Conservation (phyloP, 2,888 invertebrate genomes). For the Lithosia quadra region DNA sequence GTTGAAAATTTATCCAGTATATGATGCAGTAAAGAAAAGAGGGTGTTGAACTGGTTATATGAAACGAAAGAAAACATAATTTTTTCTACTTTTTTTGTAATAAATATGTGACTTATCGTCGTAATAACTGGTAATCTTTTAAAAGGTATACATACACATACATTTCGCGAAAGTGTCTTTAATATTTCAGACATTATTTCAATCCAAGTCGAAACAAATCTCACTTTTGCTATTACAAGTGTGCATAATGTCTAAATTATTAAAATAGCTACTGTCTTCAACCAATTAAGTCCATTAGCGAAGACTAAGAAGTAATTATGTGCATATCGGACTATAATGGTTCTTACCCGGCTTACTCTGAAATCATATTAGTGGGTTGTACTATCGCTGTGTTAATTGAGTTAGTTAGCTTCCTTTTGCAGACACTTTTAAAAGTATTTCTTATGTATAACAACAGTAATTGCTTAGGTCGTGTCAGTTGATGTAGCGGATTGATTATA, state of each 20-base stretch:
- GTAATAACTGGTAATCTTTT: too few species aligned
- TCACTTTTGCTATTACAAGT: slow-evolving; percentile 4
- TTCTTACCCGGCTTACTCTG: slow-evolving; percentile 1
- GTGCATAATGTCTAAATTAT: slow-evolving; percentile 5
- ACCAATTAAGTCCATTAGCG: slow-evolving; percentile 12
- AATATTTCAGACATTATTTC: neutral
- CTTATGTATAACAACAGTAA: neutral
- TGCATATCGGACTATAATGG: slow-evolving; percentile 14
- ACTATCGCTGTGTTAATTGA: neutral
- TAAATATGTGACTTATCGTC: too few species aligned
- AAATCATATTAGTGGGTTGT: slow-evolving; percentile 9
- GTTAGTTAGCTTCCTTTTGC: neutral
- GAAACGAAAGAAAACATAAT: too few species aligned
- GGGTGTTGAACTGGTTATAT: too few species aligned
- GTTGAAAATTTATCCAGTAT: too few species aligned
- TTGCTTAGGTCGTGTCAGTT: too few species aligned
- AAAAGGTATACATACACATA: too few species aligned
- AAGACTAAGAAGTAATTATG: slow-evolving; percentile 10
- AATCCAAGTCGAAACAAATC: neutral
- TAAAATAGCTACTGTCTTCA: slow-evolving; percentile 1
- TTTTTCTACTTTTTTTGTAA: too few species aligned
- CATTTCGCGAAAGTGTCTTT: neutral
- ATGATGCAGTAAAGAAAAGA: too few species aligned
- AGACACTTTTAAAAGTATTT: neutral
- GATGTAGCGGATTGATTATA: too few species aligned